A percentile compares a stretch with the other conserved stretches of the same genome.
phyloP scores from a whole-genome alignment of 2,113 vertebrate species.

The Hemiprocne comata region DNA sequence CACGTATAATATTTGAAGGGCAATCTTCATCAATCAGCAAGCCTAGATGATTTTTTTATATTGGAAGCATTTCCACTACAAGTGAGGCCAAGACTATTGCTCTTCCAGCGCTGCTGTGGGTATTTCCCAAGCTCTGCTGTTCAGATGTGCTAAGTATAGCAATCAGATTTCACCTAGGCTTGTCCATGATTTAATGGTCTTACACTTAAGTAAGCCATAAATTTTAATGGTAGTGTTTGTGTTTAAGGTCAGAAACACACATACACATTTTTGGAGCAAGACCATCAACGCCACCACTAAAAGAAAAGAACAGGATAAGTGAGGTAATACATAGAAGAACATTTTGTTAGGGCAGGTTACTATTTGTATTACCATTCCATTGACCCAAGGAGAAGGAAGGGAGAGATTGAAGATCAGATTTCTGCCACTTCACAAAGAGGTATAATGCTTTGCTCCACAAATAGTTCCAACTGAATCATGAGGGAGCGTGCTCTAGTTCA shows the following conservation, averaged over 20 bases:
- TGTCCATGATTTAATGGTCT: constrained; percentile 13
- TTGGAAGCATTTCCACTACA: background rate
- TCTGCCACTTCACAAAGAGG: background rate
- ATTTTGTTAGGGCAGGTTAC: background rate
- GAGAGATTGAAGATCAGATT: background rate
- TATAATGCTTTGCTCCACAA: background rate
- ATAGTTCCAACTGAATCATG: background rate
- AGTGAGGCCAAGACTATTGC: background rate
- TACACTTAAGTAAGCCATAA: background rate
- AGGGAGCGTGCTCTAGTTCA: background rate
- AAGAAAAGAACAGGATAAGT: background rate
- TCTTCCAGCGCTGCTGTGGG: background rate
- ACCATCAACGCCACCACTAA: background rate
- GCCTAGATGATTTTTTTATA: background rate
- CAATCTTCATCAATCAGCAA: background rate
- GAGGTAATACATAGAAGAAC: background rate
- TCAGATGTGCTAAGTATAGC: constrained; percentile 18
- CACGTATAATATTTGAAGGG: background rate
- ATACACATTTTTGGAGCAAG: background rate
- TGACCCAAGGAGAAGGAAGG: background rate
- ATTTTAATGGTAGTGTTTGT: background rate
- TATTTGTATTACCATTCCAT: background rate
- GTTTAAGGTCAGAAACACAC: background rate
- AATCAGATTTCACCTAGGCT: background rate
- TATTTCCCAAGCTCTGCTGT: background rate